Conservation (phyloP, 1,140 invertebrate genomes). For the Procambarus virginalis region DNA sequence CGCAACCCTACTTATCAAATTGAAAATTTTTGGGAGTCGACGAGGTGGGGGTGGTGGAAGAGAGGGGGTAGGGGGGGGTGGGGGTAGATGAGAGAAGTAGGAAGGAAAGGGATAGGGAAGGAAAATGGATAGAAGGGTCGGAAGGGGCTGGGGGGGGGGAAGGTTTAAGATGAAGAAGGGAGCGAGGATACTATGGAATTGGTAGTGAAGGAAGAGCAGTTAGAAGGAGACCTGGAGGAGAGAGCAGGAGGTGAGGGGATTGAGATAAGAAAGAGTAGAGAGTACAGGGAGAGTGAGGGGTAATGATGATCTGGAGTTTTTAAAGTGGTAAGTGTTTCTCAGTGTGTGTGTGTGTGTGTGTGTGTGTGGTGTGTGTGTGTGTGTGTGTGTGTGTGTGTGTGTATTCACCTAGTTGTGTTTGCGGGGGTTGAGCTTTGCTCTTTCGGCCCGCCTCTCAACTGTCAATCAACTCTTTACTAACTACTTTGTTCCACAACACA, state of each 20-base stretch:
- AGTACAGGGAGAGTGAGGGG: background rate
- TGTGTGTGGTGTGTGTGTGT: too few relatives aligned
- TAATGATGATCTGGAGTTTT: background rate
- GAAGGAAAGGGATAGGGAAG: background rate
- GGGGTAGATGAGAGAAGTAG: background rate
- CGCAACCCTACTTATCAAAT: slow-evolving; percentile 55
- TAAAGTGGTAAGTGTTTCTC: background rate
- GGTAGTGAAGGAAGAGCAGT: background rate
- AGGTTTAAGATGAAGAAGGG: background rate
- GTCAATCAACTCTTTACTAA: too few relatives aligned
- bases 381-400: background rate
- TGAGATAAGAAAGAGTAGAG: background rate
- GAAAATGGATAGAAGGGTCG: background rate
- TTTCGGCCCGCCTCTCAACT: too few relatives aligned
- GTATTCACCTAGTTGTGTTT: background rate
- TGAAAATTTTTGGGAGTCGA: slow-evolving; percentile 32
- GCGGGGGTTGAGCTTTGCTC: too few relatives aligned
- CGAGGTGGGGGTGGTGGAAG: background rate
- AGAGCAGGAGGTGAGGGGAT: too few relatives aligned
- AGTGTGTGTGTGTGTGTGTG: background rate
- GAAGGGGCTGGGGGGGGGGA: background rate
- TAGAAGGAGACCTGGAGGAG: background rate
- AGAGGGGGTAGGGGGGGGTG: background rate
- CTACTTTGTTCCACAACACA: too few relatives aligned
- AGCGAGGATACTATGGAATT: too few relatives aligned